A percentile compares a stretch with the other conserved stretches of the same genome.
These are phyloP conservation scores for Agrotis segetum DNA, from an alignment of 2,888 invertebrate species.

Conservation along the genomic window DNA sequence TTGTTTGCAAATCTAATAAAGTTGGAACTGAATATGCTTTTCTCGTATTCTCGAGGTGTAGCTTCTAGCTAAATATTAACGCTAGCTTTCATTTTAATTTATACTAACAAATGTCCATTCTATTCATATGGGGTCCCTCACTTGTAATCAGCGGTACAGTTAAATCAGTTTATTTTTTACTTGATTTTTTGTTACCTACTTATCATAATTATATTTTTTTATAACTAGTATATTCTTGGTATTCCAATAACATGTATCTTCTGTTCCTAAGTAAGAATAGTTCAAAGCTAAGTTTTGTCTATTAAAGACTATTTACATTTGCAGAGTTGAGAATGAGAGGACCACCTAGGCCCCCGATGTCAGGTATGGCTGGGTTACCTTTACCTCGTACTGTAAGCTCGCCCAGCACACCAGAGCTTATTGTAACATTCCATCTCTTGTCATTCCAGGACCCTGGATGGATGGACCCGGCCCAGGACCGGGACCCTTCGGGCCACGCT, in stretches of 20 bases:
- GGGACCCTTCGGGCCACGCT: constrained; percentile 75
- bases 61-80: constrained; percentile 1
- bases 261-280: constrained; percentile 8
- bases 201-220: constrained; percentile 9
- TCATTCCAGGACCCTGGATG: constrained; percentile 85
- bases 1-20: background rate
- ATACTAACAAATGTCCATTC: background rate
- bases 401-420: constrained; percentile 41
- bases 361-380: constrained; percentile 77
- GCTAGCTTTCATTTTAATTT: background rate
- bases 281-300: constrained; percentile 27
- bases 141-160: constrained; percentile 14
- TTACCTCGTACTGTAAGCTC: constrained; percentile 44
- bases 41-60: background rate
- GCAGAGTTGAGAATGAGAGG: constrained; percentile 89
- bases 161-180: background rate
- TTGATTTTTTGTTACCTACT: background rate
- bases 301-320: constrained; percentile 77
- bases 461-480: constrained; percentile 78
- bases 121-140: constrained; percentile 41
- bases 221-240: constrained; percentile 24
- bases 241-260: background rate
- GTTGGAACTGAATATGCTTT: background rate
- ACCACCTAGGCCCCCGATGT: constrained; percentile 82
- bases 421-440: constrained; percentile 24